Percentiles rank a stretch among this genome's conserved stretches.
phyloP scores from a whole-genome alignment of 2,113 vertebrate species.

The Candoia aspera region DNA sequence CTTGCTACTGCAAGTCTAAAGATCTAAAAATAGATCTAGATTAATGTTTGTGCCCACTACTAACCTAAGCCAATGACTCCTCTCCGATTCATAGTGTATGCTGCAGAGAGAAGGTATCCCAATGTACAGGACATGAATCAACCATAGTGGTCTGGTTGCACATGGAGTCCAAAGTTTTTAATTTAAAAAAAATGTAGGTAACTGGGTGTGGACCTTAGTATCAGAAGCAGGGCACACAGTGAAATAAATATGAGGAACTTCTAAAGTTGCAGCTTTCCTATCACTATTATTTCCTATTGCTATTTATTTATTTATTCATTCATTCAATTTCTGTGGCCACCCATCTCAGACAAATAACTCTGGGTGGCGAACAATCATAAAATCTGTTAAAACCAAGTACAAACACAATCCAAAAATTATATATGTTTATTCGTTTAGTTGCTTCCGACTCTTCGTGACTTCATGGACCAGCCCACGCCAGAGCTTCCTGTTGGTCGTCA shows the following conservation, averaged over 20 bases:
- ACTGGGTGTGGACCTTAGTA: neutral
- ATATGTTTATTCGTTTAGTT: too few relatives aligned
- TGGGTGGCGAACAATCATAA: too few relatives aligned
- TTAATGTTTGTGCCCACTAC: neutral
- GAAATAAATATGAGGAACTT: neutral
- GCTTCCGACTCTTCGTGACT: too few relatives aligned
- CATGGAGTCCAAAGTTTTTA: neutral
- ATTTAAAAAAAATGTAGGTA: neutral
- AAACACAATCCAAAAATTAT: too few relatives aligned
- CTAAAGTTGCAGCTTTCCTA: neutral
- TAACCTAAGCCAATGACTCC: neutral
- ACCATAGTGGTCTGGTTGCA: neutral
- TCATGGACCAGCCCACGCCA: too few relatives aligned
- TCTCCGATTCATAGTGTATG: neutral
- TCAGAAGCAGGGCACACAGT: too few relatives aligned
- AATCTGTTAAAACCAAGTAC: too few relatives aligned
- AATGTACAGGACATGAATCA: neutral
- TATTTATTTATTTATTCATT: too few relatives aligned
- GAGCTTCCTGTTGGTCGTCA: too few relatives aligned
- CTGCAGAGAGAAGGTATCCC: neutral
- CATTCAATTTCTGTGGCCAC: neutral
- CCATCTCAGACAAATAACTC: too few relatives aligned
- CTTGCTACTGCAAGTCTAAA: neutral
- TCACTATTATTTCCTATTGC: neutral
- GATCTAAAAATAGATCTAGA: neutral